Evolutionary conservation across 2,113 vertebrate species (phyloP).

Genomic region (Telmatochromis sp.): DNA sequence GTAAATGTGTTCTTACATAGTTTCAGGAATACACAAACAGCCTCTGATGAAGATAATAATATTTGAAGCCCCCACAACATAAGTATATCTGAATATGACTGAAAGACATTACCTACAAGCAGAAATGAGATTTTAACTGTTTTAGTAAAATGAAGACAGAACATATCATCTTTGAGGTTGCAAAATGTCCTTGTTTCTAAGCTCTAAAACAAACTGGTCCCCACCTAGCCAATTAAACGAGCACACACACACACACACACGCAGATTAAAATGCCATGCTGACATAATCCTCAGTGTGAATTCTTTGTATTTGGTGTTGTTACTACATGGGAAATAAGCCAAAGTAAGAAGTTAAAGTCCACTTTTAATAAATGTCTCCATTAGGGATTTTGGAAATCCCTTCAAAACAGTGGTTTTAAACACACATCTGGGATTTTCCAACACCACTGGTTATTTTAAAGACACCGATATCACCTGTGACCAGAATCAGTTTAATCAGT

Average conservation of each 20-base stretch:
- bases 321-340: not conserved
- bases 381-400: not conserved
- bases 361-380: not conserved
- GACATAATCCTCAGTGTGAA: slow-evolving; percentile 30
- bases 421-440: not conserved
- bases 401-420: not conserved
- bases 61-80: not conserved
- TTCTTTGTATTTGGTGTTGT: slow-evolving; percentile 1
- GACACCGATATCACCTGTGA: not conserved
- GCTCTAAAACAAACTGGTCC: not conserved
- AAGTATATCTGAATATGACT: not conserved
- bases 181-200: not conserved
- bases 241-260: not conserved
- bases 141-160: not conserved
- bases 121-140: not conserved
- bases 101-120: not conserved
- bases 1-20: not conserved
- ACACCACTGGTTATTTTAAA: not conserved
- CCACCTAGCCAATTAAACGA: not conserved
- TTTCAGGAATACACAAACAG: not conserved
- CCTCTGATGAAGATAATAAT: not conserved
- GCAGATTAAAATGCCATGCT: slow-evolving; percentile 20
- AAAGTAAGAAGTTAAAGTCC: not conserved
- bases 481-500: not conserved
- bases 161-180: not conserved